phyloP scores from a whole-genome alignment of 2,797 vertebrate genomes.

The Phalloptychus januarius region DNA sequence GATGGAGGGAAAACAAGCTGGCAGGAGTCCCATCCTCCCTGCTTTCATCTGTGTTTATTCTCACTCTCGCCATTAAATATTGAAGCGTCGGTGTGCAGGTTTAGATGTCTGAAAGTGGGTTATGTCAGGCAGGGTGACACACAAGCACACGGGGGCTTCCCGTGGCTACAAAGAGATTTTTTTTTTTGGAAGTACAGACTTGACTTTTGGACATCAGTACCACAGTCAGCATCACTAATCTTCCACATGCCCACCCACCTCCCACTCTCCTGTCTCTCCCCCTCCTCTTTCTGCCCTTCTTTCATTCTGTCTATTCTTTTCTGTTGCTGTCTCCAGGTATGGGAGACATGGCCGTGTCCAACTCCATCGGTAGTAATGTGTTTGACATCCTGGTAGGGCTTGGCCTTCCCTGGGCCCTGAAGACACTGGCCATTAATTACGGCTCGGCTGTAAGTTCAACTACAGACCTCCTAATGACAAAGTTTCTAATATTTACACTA shows the following conservation, averaged over 20 bases:
- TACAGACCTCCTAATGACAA: not conserved
- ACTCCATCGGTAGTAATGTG: conserved; percentile 95
- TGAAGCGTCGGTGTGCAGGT: conserved; percentile 25
- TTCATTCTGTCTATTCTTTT: conserved; percentile 21
- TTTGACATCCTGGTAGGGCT: conserved; percentile 96
- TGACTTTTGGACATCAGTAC: conserved; percentile 3
- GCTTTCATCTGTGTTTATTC: conserved; percentile 53
- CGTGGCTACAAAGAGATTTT: not conserved
- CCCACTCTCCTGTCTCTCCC: not conserved
- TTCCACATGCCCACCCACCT: not conserved
- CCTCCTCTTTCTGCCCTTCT: conserved; percentile 25
- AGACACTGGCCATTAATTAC: conserved; percentile 92
- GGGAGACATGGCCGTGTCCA: conserved; percentile 98
- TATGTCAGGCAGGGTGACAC: not conserved
- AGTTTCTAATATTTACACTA: not conserved
- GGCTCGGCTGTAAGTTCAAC: conserved; percentile 87
- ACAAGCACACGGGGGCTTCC: not conserved
- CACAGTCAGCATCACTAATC: conserved; percentile 3
- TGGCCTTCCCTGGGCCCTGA: conserved; percentile 91
- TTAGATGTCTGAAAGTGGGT: not conserved
- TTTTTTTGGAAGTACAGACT: not conserved
- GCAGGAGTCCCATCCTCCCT: conserved; percentile 29
- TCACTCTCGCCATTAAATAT: conserved; percentile 64
- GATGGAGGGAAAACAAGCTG: conserved; percentile 10
- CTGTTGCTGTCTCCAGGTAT: conserved; percentile 79